Evolutionary conservation across 2,888 invertebrate species (phyloP), one percentile per base, ranked within the genome.

Genomic region (Erynnis tages): DNA sequence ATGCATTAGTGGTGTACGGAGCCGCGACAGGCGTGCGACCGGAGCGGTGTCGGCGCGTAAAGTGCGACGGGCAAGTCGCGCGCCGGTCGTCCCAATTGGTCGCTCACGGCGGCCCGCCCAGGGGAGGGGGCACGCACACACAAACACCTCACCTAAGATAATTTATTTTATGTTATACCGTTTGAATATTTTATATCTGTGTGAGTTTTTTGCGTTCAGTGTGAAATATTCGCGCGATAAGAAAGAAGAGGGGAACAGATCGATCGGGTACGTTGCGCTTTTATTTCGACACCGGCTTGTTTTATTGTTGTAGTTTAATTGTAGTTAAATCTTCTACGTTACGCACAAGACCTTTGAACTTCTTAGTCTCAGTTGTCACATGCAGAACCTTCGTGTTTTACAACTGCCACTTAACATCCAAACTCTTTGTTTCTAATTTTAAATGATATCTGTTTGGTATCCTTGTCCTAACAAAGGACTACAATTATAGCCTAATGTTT

Each of bases 191-290:
- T 88, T 88, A 88, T 88, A 87, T 87, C 81, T 89, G 88, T 89
- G 88, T 87, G 88, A 85, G 88, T 88, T 89, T 89, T 88, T 89
- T 89, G 88, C 87, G 87, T 88, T 86, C 87, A 85, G 87, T 89
- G 88, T 88, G 88, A 88, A 89, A 88, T 87, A 89, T 88, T 87
- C 78, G 87, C 87, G 84, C 86, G 88, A 88, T 88, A 87, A 89
- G 87, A 87, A 87, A 85, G 82, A 85, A 85, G 86, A 85, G 86
- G 87, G 86, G 86, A 83, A 85, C 82, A 86, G 86, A 88, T 88
- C 88, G 88, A 87, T 88, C 78, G 83, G 69, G 76, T 69, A 79
- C 82, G 79, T 82, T 87, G 86, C 85, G 86, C 83, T 87, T 87
- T 86, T 83, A 82, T 85, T 84, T 77, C 68, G 67, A 76, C 73